These are phyloP conservation scores for Melipona bicolor DNA, from an alignment of 2,888 invertebrate genomes.

Conservation along the genomic window DNA sequence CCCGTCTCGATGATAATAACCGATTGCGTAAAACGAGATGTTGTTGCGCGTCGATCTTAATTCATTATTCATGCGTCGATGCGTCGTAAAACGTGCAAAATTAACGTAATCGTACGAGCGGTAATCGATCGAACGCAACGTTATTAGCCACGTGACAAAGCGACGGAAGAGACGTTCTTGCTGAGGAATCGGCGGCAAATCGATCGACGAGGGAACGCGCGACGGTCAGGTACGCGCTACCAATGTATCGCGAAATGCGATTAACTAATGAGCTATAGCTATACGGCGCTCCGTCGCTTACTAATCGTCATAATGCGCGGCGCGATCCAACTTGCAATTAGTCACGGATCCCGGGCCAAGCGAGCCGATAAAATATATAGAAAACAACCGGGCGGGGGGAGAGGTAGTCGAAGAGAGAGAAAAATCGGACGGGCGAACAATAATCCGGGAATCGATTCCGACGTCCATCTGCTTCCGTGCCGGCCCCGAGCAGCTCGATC, in stretches of 20 bases:
- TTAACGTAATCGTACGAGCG: not conserved
- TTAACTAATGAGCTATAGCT: slow-evolving; percentile 27
- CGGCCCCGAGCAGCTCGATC: slow-evolving; percentile 53
- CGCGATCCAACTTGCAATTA: not conserved
- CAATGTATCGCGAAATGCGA: slow-evolving; percentile 1
- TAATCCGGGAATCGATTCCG: slow-evolving; percentile 54
- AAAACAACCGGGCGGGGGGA: not conserved
- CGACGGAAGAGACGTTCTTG: no score
- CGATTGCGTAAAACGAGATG: not conserved
- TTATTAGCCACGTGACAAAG: not conserved
- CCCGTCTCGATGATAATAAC: not conserved
- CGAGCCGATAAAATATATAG: slow-evolving; percentile 37
- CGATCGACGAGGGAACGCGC: not conserved
- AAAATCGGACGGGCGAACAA: slow-evolving; percentile 3
- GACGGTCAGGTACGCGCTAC: not conserved
- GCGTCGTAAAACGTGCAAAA: not conserved
- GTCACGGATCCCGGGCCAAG: slow-evolving; percentile 4
- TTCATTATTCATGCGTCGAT: not conserved
- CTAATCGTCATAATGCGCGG: not conserved
- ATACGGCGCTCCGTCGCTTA: not conserved
- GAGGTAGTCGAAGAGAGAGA: not conserved
- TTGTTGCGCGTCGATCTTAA: not conserved
- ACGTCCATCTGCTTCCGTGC: slow-evolving; percentile 62
- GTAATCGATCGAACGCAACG: not conserved
- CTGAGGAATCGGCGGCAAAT: not conserved